A percentile compares a stretch with the other conserved stretches of the same genome.
phyloP scores from a whole-genome alignment of 2,113 vertebrate species.

The Vanacampus margaritifer region DNA sequence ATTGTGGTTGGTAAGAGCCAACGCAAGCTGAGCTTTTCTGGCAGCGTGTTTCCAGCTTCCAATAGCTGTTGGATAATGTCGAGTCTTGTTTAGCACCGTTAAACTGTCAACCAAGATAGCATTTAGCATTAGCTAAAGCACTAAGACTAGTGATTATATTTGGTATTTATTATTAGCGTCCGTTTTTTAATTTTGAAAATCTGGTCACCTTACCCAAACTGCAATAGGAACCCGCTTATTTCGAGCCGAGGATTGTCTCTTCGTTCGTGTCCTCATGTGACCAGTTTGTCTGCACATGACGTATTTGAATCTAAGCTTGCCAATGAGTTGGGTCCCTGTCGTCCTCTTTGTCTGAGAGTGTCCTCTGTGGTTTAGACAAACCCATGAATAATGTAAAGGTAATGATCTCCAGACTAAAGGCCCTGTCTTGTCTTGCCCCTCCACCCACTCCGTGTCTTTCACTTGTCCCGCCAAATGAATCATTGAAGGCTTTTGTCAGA shows the following conservation, averaged over 20 bases:
- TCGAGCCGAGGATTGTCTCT: neutral
- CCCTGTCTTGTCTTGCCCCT: conserved; percentile 61
- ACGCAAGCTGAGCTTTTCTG: too few species aligned
- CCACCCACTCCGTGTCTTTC: conserved; percentile 22
- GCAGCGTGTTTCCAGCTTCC: too few species aligned
- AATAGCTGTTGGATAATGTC: too few species aligned
- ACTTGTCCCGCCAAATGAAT: conserved; percentile 25
- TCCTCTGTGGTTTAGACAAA: conserved; percentile 74
- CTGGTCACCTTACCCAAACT: too few species aligned
- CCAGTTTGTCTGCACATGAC: neutral
- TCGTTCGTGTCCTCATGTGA: conserved; percentile 2
- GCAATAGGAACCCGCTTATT: too few species aligned
- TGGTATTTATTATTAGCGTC: too few species aligned
- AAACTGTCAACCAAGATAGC: too few species aligned
- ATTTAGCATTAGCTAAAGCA: too few species aligned
- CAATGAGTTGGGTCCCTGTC: conserved; percentile 37
- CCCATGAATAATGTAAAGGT: conserved; percentile 78
- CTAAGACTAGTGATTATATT: too few species aligned
- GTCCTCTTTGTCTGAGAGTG: conserved; percentile 61
- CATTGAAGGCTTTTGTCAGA: conserved; percentile 7
- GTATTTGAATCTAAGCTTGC: conserved; percentile 18
- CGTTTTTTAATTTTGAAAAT: too few species aligned
- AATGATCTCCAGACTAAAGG: conserved; percentile 76
- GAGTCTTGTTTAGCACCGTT: too few species aligned
- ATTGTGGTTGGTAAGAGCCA: too few species aligned